These are phyloP conservation scores for Anticlea derivata DNA, from an alignment of 2,888 invertebrate species.

Conservation along the genomic window DNA sequence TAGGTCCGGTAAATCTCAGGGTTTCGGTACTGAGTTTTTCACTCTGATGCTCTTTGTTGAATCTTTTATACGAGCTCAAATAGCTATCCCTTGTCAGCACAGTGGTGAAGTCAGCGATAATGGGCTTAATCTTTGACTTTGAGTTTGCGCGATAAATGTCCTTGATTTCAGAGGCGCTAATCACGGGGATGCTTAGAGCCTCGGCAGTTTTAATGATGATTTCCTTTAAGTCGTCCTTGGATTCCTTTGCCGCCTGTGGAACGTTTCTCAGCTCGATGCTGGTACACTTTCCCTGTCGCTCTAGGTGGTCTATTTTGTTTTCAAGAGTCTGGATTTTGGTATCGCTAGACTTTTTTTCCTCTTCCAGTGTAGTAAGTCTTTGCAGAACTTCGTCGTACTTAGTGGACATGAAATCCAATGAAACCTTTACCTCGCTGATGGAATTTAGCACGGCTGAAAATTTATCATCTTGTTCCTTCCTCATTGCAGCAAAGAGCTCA, in stretches of 20 bases:
- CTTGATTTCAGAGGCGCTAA: neutral
- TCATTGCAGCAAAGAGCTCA: too few species aligned
- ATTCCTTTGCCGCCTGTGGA: neutral
- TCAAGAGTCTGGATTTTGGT: neutral
- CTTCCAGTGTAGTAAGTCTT: neutral
- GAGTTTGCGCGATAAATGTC: neutral
- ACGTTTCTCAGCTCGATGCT: too few species aligned
- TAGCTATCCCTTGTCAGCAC: neutral
- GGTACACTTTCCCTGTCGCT: neutral
- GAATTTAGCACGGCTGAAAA: too few species aligned
- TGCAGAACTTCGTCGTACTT: neutral
- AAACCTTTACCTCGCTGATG: too few species aligned
- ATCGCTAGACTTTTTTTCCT: neutral
- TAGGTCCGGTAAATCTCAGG: neutral
- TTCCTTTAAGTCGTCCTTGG: neutral
- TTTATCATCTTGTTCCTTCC: too few species aligned
- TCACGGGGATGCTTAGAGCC: neutral
- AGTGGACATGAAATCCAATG: constrained; percentile 4
- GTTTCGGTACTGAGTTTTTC: neutral
- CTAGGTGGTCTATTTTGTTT: neutral
- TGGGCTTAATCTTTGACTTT: neutral
- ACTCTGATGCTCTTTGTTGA: neutral
- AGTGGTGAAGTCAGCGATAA: neutral
- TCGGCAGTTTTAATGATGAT: neutral
- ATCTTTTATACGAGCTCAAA: neutral